Base-by-base conservation (phyloP, 2,888 invertebrate species). In the Muschampia plurimacula region DNA sequence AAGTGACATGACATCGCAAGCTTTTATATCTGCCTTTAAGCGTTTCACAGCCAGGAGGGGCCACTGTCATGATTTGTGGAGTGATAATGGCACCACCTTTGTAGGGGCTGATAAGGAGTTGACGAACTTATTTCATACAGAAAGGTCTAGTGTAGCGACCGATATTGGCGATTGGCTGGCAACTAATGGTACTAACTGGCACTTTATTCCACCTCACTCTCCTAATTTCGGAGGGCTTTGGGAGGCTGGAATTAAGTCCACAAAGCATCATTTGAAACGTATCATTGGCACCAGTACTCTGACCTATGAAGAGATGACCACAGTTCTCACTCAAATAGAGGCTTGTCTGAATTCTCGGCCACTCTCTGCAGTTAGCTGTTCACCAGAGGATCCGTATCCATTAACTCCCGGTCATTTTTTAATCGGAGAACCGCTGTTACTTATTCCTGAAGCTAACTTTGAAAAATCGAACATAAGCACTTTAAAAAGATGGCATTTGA, bases 151-250 rank as follows among this genome's bases (percentile, higher is more conserved):
- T 44, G 57, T 72, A 2, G 15, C 57, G 3, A 49, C 57, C 2
- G 63, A 72, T 0, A 59, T 67, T 12, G 66, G 65, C 0, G 64
- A 67, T 22, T 57, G 64, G 15, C 59, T 69, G 2, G 72, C 72
- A 0, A 63, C 32, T 6, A 22, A 60, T 10, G 36, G 57, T 2
- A 76, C 74, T 12, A 69, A 15, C 10, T 78, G 76, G 77, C 75
- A 78, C 49, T 79, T 77, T 28, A 79, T 78, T 44, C 78, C 79
- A 41, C 77, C 79, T 15, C 74, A 69, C 8, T 67, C 73, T 22
- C 78, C 77, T 15, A 76, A 77, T 57, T 78, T 77, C 62, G 78
- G 77, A 2, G 77, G 78, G n/a, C 44, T 79, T 1, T 81, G 79
- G 80, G 80, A 81, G 64, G 75, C 78, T 8, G 78, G 76, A 7